Percentiles rank a stretch among this genome's conserved stretches.
phyloP scores from a whole-genome alignment of 1,140 invertebrate species.

The Hirudo medicinalis region DNA sequence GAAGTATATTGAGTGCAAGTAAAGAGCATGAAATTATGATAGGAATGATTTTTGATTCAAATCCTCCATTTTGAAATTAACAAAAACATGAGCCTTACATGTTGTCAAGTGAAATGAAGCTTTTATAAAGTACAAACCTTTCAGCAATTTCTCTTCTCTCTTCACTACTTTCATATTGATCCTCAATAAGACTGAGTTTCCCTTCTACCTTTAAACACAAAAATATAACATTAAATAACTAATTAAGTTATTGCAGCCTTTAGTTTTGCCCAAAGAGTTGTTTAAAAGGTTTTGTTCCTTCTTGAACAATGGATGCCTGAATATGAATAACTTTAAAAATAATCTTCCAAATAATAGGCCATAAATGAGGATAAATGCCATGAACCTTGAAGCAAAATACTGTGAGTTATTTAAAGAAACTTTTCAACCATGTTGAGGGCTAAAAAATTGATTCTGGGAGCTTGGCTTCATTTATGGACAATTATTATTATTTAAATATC shows the following conservation, averaged over 20 bases:
- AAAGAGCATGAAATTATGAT: too few species aligned
- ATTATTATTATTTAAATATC: too few species aligned
- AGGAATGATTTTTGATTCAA: background rate
- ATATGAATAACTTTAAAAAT: too few species aligned
- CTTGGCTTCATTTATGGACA: too few species aligned
- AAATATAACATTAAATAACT: background rate
- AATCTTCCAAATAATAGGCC: too few species aligned
- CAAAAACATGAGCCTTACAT: background rate
- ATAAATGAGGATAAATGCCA: too few species aligned
- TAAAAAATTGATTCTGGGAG: too few species aligned
- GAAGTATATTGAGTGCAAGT: too few species aligned
- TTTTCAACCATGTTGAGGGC: too few species aligned
- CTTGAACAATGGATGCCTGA: too few species aligned
- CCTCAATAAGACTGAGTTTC: background rate
- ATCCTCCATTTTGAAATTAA: background rate
- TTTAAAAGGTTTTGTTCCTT: background rate
- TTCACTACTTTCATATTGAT: background rate
- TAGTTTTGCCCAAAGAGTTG: background rate
- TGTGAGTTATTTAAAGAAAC: too few species aligned
- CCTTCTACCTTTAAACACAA: background rate
- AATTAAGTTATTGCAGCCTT: background rate
- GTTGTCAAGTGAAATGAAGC: background rate
- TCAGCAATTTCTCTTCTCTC: constrained; percentile 6
- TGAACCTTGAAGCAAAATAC: too few species aligned
- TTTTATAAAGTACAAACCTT: background rate